Percentiles rank a stretch among this genome's conserved stretches.
phyloP scores from a whole-genome alignment of 2,113 vertebrate genomes.

The Irena cyanogastra region DNA sequence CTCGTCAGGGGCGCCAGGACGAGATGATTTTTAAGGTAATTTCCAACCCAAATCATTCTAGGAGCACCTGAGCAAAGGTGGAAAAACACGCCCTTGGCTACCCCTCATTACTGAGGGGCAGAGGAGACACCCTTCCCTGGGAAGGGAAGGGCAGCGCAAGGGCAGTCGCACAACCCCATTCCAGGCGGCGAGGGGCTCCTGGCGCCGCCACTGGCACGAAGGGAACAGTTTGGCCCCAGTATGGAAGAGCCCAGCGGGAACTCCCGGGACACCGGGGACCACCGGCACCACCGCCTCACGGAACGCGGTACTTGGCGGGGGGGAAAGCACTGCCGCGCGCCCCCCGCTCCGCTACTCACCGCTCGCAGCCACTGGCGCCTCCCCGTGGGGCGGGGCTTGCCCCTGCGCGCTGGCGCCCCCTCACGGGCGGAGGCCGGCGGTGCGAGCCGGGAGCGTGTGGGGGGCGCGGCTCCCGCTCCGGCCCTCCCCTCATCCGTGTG shows the following conservation, averaged over 20 bases:
- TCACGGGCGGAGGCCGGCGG: neutral
- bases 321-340: too few species aligned
- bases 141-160: neutral
- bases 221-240: rapidly evolving
- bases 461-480: too few species aligned
- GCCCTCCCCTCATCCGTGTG: rapidly evolving
- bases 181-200: neutral
- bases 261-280: rapidly evolving
- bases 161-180: neutral
- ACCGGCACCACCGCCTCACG: neutral
- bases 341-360: neutral
- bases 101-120: rapidly evolving
- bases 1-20: rapidly evolving
- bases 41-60: neutral
- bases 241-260: rapidly evolving
- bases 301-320: too few species aligned
- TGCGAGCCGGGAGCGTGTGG: too few species aligned
- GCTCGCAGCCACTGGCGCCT: rapidly evolving
- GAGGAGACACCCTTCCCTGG: rapidly evolving
- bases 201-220: neutral
- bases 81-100: neutral
- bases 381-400: too few species aligned
- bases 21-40: neutral
- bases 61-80: neutral
- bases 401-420: neutral